phyloP scores from a whole-genome alignment of 2,113 vertebrate species.

The Platichthys flesus region DNA sequence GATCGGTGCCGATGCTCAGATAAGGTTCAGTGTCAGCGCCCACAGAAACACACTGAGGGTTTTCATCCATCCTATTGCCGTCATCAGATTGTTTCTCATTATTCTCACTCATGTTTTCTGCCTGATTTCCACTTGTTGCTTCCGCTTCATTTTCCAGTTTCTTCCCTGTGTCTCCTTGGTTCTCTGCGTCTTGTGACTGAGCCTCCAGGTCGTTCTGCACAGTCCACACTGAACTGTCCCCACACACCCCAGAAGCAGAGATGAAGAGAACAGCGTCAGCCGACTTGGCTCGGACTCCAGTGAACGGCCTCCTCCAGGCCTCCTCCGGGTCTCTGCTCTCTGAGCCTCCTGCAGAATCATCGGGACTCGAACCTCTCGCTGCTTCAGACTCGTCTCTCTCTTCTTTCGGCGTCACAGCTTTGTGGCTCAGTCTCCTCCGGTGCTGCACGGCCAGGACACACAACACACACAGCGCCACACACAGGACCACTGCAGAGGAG shows the following conservation, averaged over 20 bases:
- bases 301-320: not conserved
- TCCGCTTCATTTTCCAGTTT: not conserved
- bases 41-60: not conserved
- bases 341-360: not conserved
- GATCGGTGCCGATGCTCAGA: constrained; percentile 73
- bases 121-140: not conserved
- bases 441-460: constrained; percentile 62
- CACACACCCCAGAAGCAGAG: constrained; percentile 27
- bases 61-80: not conserved
- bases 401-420: constrained; percentile 49
- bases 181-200: not conserved
- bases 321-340: constrained; percentile 8
- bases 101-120: not conserved
- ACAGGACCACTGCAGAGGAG: constrained; percentile 65
- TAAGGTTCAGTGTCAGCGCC: constrained; percentile 66
- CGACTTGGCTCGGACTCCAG: constrained; percentile 72
- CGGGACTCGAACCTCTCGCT: not conserved
- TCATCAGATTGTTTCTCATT: not conserved
- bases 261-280: constrained; percentile 73
- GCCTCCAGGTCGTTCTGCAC: constrained; percentile 3
- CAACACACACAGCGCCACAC: constrained; percentile 54
- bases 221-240: not conserved
- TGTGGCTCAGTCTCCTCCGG: constrained; percentile 62
- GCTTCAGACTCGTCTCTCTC: not conserved
- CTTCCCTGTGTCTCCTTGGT: not conserved